A percentile compares a stretch with the other conserved stretches of the same genome.
Evolutionary conservation across 2,113 vertebrate genomes (phyloP).

Genomic region (Phalacrocorax aristotelis): DNA sequence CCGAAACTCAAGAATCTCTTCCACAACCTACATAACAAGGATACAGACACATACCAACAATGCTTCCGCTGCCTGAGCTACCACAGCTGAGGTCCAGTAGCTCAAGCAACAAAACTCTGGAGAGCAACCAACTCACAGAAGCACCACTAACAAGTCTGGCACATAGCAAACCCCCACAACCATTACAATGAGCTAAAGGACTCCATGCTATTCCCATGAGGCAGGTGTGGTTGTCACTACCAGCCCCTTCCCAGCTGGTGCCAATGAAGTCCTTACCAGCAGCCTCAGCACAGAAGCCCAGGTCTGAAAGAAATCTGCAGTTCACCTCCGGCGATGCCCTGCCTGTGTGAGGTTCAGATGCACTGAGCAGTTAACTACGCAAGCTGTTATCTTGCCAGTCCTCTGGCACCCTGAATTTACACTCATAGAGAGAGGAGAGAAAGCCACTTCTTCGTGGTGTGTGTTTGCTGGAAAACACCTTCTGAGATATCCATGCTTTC

Average conservation of each 20-base stretch:
- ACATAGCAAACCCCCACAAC: neutral
- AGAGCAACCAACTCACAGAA: neutral
- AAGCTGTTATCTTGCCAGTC: neutral
- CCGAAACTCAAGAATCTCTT: neutral
- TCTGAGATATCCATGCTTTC: neutral
- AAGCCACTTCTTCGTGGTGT: neutral
- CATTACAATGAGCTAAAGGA: neutral
- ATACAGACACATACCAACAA: neutral
- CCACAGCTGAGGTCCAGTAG: neutral
- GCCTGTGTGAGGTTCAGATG: neutral
- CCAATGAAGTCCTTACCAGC: neutral
- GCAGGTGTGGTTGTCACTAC: neutral
- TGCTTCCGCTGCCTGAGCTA: neutral
- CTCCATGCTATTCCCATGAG: neutral
- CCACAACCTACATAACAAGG: neutral
- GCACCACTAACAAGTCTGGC: neutral
- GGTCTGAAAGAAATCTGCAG: neutral
- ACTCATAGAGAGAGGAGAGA: neutral
- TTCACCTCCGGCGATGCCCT: neutral
- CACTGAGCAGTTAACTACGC: neutral
- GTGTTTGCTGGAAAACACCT: neutral
- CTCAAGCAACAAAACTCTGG: neutral
- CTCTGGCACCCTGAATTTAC: neutral
- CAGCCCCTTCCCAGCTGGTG: neutral
- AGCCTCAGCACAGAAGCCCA: neutral